These are phyloP conservation scores for Desoria tigrina DNA, from an alignment of 2,888 invertebrate genomes.

Conservation along the genomic window DNA sequence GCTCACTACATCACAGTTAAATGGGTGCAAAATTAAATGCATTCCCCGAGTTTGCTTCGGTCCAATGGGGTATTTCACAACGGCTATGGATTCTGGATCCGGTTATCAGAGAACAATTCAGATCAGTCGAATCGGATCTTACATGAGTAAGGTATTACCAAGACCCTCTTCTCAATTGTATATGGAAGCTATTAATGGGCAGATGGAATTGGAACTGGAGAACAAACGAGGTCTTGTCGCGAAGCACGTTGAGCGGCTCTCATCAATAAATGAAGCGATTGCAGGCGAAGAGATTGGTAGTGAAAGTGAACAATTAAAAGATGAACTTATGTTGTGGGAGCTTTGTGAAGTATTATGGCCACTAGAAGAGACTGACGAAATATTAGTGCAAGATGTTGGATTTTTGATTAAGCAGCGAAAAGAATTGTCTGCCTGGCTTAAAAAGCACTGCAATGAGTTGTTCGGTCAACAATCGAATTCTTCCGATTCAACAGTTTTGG, in stretches of 20 bases:
- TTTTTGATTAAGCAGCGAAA: conserved; percentile 37
- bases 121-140: background rate
- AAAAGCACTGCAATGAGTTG: conserved; percentile 33
- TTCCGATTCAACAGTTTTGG: conserved; percentile 38
- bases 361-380: conserved; percentile 11
- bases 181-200: conserved; percentile 17
- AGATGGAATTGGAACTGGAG: conserved; percentile 17
- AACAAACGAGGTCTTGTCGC: background rate
- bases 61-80: conserved; percentile 35
- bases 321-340: conserved; percentile 62
- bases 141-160: background rate
- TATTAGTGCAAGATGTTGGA: conserved; percentile 28
- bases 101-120: background rate
- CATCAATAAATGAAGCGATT: background rate
- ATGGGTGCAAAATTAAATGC: background rate
- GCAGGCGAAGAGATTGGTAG: background rate
- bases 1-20: background rate
- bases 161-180: background rate
- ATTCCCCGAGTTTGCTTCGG: conserved; percentile 40
- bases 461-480: conserved; percentile 45
- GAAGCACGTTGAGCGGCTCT: background rate
- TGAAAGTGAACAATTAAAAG: conserved; percentile 21
- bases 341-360: conserved; percentile 80
- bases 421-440: conserved; percentile 44
- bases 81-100: conserved; percentile 8